Base-by-base conservation (phyloP, 2,888 invertebrate genomes). In the Chymomyza fuscimana region DNA sequence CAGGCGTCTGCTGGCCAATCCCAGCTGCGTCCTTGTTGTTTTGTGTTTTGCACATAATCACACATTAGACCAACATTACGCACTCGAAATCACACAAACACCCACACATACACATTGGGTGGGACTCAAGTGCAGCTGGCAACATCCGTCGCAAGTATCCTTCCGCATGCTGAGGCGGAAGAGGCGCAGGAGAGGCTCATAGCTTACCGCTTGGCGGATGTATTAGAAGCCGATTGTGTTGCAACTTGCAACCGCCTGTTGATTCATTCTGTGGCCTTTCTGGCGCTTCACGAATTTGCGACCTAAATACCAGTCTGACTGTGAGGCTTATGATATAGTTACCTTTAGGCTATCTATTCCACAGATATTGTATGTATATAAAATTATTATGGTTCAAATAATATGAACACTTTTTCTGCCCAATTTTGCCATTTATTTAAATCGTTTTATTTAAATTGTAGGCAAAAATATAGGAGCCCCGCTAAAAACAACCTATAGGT, bases 191-290 rank as follows among this genome's bases (percentile, higher is more conserved):
- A 65, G 61, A 51, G 65, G 65, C 36, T 15, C 25, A 15, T 25
- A n/a, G 59, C 16, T 54, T 70, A 66, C 63, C 50, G 54, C 74
- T 68, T 40, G 60, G 72, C 84, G 86, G 82, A 82, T 84, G 82
- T 80, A 86, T 82, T 79, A 80, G 65, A 69, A 65, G 73, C 67
- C 70, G 71, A 82, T 81, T 84, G 84, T 77, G 75, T 61, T 77
- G 74, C 79, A 9, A 65, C 51, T 65, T 46, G 32, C 76, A 67
- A 69, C 66, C 67, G 82, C 83, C 82, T 82, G 83, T 83, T 86
- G 86, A 75, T 79, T 81, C 77, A 73, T 64, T 63, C 15, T 60
- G n/a, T 16, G 58, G 29, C 4, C 40, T 12, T 12, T 46, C 40
- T 12, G 1, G 40, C 40, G 12, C 10, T 12, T 46, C 12, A 46